Conservation (phyloP, 2,888 invertebrate genomes). For the Caenorhabditis virilis region DNA sequence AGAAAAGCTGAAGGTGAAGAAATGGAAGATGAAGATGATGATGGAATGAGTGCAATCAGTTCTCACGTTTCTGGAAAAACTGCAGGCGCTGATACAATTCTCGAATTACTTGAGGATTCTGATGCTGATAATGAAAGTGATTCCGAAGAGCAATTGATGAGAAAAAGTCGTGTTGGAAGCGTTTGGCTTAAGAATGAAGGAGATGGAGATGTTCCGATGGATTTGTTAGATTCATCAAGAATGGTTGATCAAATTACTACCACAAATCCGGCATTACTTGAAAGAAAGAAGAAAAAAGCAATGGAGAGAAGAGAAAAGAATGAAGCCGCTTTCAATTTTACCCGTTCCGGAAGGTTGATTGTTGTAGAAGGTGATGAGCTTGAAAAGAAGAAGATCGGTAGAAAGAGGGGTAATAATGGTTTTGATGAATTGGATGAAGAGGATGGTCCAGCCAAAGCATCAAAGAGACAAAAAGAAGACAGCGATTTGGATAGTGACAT, state of each 20-base stretch:
- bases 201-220: conserved; percentile 51
- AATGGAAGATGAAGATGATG: conserved; percentile 48
- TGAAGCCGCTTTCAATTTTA: conserved; percentile 54
- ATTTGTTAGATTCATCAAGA: conserved; percentile 54
- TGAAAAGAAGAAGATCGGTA: conserved; percentile 11
- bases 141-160: conserved; percentile 43
- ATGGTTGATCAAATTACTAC: conserved; percentile 55
- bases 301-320: conserved; percentile 41
- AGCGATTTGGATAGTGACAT: conserved; percentile 45
- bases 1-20: conserved; percentile 32
- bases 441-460: conserved; percentile 14
- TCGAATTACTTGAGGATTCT: conserved; percentile 58
- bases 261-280: conserved; percentile 46
- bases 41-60: conserved; percentile 21
- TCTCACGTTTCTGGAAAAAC: conserved; percentile 51
- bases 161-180: conserved; percentile 38
- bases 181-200: conserved; percentile 59
- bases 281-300: conserved; percentile 37
- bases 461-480: conserved; percentile 42
- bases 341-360: conserved; percentile 55
- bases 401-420: conserved; percentile 40
- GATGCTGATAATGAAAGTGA: conserved; percentile 55
- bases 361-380: conserved; percentile 43
- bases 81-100: conserved; percentile 63
- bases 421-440: conserved; percentile 46